A percentile compares a stretch with the other conserved stretches of the same genome.
These are phyloP conservation scores for Oryctes rhinoceros DNA, from an alignment of 1,140 invertebrate genomes.

Conservation along the genomic window DNA sequence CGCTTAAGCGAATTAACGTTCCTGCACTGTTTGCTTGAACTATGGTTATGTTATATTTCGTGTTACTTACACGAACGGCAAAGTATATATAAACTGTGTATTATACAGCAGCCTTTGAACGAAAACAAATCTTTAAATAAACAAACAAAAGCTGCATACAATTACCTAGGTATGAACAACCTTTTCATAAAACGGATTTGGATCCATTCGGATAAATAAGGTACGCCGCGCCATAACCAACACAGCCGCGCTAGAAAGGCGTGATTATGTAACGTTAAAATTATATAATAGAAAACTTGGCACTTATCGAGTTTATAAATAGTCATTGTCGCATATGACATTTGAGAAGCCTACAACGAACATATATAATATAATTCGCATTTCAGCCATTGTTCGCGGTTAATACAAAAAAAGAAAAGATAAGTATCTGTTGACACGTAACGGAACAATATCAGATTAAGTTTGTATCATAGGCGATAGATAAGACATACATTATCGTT, in stretches of 20 bases:
- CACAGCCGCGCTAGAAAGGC: not conserved
- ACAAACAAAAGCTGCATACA: not conserved
- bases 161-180: not conserved
- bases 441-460: not conserved
- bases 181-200: not conserved
- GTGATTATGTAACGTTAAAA: not conserved
- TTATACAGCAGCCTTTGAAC: not conserved
- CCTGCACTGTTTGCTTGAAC: not conserved
- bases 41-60: not conserved
- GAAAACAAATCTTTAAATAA: not conserved
- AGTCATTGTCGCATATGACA: slow-evolving; percentile 1
- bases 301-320: not conserved
- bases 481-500: no score
- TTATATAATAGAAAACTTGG: slow-evolving; percentile 19
- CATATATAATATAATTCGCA: not conserved
- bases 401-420: not conserved
- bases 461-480: not conserved
- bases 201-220: not conserved
- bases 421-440: not conserved
- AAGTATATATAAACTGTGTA: not conserved
- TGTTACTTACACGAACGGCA: not conserved
- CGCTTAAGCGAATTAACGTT: no score
- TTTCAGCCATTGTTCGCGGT: not conserved
- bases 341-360: not conserved
- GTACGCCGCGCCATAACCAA: not conserved